A percentile compares a stretch with the other conserved stretches of the same genome.
phyloP scores from a whole-genome alignment of 2,113 vertebrate genomes.

The Motacilla tschutschensis region DNA sequence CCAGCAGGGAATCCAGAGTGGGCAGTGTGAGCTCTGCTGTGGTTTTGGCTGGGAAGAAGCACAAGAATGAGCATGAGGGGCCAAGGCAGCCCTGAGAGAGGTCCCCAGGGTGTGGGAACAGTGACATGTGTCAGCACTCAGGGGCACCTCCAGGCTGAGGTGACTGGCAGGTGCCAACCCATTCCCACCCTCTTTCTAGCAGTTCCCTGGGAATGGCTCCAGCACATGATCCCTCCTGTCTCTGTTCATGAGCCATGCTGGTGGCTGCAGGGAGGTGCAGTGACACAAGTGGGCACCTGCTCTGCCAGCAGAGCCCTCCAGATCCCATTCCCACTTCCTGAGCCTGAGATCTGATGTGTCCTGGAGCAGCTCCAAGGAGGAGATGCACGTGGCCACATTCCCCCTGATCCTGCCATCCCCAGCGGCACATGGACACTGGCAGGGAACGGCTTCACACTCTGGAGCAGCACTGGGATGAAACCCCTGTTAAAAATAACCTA shows the following conservation, averaged over 20 bases:
- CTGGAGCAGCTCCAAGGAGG: not conserved
- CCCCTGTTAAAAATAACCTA: not conserved
- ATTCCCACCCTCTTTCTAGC: not conserved
- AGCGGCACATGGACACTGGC: rapidly evolving
- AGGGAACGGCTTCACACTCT: not conserved
- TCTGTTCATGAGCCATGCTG: rapidly evolving
- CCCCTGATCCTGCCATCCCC: not conserved
- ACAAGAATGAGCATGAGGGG: rapidly evolving
- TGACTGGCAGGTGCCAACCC: too few species aligned
- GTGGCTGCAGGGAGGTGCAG: rapidly evolving
- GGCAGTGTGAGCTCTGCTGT: not conserved
- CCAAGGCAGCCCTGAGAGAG: not conserved
- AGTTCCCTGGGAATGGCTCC: not conserved
- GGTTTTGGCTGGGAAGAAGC: not conserved
- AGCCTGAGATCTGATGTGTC: not conserved
- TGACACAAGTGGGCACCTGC: rapidly evolving
- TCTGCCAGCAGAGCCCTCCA: not conserved
- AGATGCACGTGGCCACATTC: rapidly evolving
- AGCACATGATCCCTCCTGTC: not conserved
- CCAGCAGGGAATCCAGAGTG: too few species aligned
- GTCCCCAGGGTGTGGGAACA: rapidly evolving
- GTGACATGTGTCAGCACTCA: not conserved
- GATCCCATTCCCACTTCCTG: not conserved
- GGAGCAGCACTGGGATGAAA: rapidly evolving
- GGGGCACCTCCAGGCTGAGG: not conserved